These are phyloP conservation scores for Dissostichus mawsoni DNA, from an alignment of 2,113 vertebrate genomes.

Conservation along the genomic window DNA sequence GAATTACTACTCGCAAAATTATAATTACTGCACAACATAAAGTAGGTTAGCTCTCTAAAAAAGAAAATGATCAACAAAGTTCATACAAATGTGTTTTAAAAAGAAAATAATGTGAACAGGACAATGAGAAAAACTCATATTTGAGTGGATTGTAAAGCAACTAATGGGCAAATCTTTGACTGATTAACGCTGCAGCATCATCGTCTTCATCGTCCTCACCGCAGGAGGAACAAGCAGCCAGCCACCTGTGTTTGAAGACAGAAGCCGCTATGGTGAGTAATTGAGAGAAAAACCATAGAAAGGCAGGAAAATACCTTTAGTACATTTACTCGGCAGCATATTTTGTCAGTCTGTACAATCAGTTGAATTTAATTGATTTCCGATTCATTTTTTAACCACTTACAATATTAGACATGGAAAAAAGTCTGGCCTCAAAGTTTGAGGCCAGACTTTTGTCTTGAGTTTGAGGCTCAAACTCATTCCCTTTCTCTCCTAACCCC, in stretches of 20 bases:
- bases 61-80: not conserved
- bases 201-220: not conserved
- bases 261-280: slow-evolving; percentile 76
- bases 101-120: not conserved
- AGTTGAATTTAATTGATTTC: no score
- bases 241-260: slow-evolving; percentile 39
- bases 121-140: not conserved
- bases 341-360: no score
- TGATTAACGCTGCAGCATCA: not conserved
- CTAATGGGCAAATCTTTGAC: no score
- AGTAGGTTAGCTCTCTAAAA: not conserved
- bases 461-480: not conserved
- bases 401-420: no score
- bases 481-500: not conserved
- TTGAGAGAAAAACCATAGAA: no score
- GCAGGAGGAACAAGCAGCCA: slow-evolving; percentile 32
- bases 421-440: not conserved
- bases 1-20: not conserved
- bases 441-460: no score
- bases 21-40: not conserved
- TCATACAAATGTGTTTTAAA: not conserved
- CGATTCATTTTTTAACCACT: no score
- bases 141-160: not conserved
- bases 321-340: no score
- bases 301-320: no score